Percentiles rank a stretch among this genome's conserved stretches.
These are phyloP conservation scores for Scaptomyza caliginosa DNA, from an alignment of 2,888 invertebrate genomes.

Conservation along the genomic window DNA sequence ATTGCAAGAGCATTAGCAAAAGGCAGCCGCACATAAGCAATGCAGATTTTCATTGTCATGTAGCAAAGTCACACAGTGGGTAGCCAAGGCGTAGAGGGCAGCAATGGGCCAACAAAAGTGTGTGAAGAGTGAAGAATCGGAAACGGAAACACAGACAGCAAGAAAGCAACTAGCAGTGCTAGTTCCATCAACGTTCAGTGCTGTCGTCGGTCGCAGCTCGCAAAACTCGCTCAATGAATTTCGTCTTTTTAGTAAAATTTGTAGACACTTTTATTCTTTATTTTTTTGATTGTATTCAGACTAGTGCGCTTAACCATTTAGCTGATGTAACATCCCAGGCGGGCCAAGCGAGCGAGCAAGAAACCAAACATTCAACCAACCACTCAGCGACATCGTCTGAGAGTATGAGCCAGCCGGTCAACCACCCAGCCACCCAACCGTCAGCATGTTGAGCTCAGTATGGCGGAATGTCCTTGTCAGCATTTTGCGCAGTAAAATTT, in stretches of 20 bases:
- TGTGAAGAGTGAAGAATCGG: neutral
- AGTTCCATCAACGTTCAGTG: conserved; percentile 55
- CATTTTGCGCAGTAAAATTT: conserved; percentile 73
- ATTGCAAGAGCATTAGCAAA: conserved; percentile 24
- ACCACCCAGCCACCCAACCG: conserved; percentile 16
- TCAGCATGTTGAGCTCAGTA: conserved; percentile 40
- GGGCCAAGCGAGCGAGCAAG: conserved; percentile 17
- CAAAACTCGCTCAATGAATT: conserved; percentile 20
- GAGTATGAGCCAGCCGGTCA: conserved; percentile 12
- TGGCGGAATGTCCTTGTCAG: conserved; percentile 70
- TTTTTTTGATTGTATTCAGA: conserved; percentile 38
- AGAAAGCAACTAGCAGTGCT: conserved; percentile 56
- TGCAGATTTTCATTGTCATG: conserved; percentile 75
- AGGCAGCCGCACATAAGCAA: conserved; percentile 43
- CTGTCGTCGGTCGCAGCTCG: conserved; percentile 53
- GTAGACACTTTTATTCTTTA: conserved; percentile 41
- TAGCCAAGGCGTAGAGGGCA: conserved; percentile 3
- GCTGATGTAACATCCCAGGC: conserved; percentile 74
- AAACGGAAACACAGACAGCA: conserved; percentile 13
- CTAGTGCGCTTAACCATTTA: conserved; percentile 76
- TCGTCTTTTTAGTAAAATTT: conserved; percentile 49
- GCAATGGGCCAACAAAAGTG: conserved; percentile 14
- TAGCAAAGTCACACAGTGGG: conserved; percentile 64
- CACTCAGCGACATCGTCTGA: conserved; percentile 19
- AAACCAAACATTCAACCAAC: conserved; percentile 19